Evolutionary conservation across 2,113 vertebrate genomes (phyloP).

Genomic region (Channa maculata): DNA sequence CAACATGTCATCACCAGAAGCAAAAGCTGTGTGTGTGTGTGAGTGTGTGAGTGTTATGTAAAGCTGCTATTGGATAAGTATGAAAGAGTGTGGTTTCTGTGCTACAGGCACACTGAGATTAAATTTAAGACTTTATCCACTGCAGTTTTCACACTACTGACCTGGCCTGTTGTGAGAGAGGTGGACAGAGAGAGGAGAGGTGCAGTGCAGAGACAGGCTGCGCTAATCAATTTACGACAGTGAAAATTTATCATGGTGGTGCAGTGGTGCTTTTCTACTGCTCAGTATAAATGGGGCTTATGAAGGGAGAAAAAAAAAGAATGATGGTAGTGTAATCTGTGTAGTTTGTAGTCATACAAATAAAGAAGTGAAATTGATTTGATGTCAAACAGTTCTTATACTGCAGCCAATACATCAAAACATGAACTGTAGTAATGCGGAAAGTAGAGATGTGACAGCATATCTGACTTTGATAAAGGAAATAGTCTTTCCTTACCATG

Average conservation of each 20-base stretch:
- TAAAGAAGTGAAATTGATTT: too few species aligned
- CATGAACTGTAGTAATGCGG: too few species aligned
- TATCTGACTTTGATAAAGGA: too few species aligned
- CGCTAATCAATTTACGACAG: slow-evolving; percentile 26
- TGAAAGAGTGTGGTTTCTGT: slow-evolving; percentile 26
- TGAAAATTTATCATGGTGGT: slow-evolving; percentile 14
- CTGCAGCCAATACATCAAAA: too few species aligned
- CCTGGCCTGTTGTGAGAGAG: background rate
- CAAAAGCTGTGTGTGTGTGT: slow-evolving; percentile 6
- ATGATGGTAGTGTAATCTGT: too few species aligned
- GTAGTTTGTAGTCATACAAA: too few species aligned
- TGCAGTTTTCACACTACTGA: slow-evolving; percentile 35
- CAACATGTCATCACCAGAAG: background rate
- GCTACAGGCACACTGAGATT: slow-evolving; percentile 33
- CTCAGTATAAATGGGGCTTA: background rate
- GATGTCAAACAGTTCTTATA: too few species aligned
- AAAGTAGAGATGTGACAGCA: too few species aligned
- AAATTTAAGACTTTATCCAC: slow-evolving; percentile 45
- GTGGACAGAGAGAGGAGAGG: background rate
- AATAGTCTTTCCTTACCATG: too few species aligned
- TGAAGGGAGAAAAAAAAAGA: background rate
- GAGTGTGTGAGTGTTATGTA: slow-evolving; percentile 24
- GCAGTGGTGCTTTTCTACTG: background rate
- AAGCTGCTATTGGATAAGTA: slow-evolving; percentile 45
- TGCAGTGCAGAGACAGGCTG: slow-evolving; percentile 3